Percentiles rank a stretch among this genome's conserved stretches.
Evolutionary conservation across 2,113 vertebrate genomes (phyloP).

Genomic region (Zapus hudsonius): DNA sequence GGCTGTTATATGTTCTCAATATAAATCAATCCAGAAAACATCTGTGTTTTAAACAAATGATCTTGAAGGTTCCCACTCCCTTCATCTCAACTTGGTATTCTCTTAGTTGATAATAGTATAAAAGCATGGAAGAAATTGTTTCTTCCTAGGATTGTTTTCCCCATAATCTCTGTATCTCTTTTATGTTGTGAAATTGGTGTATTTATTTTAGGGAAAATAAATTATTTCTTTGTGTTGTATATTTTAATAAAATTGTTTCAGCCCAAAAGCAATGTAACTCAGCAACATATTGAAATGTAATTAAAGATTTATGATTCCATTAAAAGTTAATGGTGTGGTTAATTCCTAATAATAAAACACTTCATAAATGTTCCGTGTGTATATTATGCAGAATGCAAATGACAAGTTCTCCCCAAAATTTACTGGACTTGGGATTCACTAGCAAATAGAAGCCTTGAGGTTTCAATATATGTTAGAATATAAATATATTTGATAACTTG

Average conservation of each 20-base stretch:
- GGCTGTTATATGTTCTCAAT: too few relatives aligned
- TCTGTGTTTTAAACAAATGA: neutral
- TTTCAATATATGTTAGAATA: constrained; percentile 49
- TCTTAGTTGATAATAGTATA: neutral
- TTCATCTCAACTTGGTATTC: neutral
- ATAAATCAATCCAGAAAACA: neutral
- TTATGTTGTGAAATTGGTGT: constrained; percentile 57
- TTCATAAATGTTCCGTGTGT: constrained; percentile 71
- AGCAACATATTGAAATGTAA: constrained; percentile 75
- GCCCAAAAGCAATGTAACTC: constrained; percentile 79
- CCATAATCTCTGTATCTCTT: neutral
- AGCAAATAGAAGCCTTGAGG: constrained; percentile 56
- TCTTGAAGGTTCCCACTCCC: neutral
- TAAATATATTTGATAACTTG: too few relatives aligned
- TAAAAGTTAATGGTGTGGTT: constrained; percentile 80
- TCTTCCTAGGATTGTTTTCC: too few relatives aligned
- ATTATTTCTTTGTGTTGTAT: constrained; percentile 59
- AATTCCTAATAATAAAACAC: constrained; percentile 81
- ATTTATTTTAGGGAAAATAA: constrained; percentile 75
- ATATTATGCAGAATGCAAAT: constrained; percentile 61
- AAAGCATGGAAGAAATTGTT: neutral
- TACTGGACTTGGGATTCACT: neutral
- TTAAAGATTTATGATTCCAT: constrained; percentile 84
- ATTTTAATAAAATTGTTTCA: constrained; percentile 75
- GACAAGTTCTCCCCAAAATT: constrained; percentile 56